These are phyloP conservation scores for Drosophila buzzatii DNA, from an alignment of 2,888 invertebrate genomes.

Conservation along the genomic window DNA sequence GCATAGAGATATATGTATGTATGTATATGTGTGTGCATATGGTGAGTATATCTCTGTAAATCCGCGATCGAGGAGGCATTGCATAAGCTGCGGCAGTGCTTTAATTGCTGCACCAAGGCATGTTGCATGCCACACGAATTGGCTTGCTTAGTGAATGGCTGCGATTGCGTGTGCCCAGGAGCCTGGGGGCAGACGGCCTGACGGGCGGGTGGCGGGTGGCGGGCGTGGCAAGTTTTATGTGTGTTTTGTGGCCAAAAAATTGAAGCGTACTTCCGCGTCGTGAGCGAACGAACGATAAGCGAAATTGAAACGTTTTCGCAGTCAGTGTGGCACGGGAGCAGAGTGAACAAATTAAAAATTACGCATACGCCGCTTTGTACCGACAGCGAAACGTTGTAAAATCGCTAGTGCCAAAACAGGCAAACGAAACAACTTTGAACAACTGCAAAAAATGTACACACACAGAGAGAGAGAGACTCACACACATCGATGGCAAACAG, in stretches of 20 bases:
- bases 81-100: constrained; percentile 57
- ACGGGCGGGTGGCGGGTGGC: not conserved
- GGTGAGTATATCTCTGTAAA: constrained; percentile 33
- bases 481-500: not conserved
- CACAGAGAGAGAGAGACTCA: not conserved
- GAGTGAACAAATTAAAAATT: constrained; percentile 69
- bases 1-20: not conserved
- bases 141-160: constrained; percentile 15
- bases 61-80: constrained; percentile 47
- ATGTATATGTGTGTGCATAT: not conserved
- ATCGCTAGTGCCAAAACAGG: constrained; percentile 27
- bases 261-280: constrained; percentile 55
- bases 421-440: constrained; percentile 13
- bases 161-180: constrained; percentile 11
- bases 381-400: constrained; percentile 12
- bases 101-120: constrained; percentile 51
- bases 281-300: constrained; percentile 30
- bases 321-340: constrained; percentile 80
- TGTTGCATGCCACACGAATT: constrained; percentile 76
- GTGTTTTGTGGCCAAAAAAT: constrained; percentile 52
- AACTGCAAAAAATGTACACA: constrained; percentile 12
- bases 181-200: not conserved
- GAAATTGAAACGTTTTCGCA: constrained; percentile 75
- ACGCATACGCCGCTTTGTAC: constrained; percentile 78
- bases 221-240: constrained; percentile 19